Conservation (phyloP, 1,140 invertebrate genomes). For the Dryas iulia region DNA sequence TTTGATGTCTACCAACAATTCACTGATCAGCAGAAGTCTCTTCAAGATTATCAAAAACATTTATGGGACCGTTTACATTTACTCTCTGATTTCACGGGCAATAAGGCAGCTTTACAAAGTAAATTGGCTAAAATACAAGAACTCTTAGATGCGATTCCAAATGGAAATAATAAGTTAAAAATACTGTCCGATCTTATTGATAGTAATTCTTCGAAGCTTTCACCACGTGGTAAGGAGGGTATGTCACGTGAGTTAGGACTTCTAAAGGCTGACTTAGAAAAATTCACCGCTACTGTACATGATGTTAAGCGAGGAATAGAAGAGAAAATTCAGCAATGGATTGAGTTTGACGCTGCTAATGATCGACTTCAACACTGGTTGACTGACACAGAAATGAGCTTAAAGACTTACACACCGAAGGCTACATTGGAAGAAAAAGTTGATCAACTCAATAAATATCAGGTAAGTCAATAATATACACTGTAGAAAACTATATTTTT, state of each 20-base stretch:
- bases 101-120: constrained; percentile 87
- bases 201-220: constrained; percentile 84
- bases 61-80: constrained; percentile 90
- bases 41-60: constrained; percentile 93
- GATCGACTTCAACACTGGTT: constrained; percentile 92
- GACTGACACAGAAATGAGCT: constrained; percentile 90
- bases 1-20: constrained; percentile 91
- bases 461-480: constrained; percentile 81
- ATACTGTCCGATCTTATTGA: constrained; percentile 85
- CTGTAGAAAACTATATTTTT: background rate
- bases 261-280: constrained; percentile 89
- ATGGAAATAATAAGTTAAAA: constrained; percentile 87
- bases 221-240: constrained; percentile 88
- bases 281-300: constrained; percentile 87
- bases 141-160: constrained; percentile 87
- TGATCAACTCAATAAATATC: constrained; percentile 93
- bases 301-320: constrained; percentile 90
- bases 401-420: constrained; percentile 93
- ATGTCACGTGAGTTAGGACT: constrained; percentile 90
- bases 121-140: constrained; percentile 88
- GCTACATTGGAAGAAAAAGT: constrained; percentile 94
- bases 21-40: constrained; percentile 90
- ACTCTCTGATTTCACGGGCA: constrained; percentile 90
- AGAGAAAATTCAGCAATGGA: constrained; percentile 94
- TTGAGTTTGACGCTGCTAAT: constrained; percentile 92